phyloP scores from a whole-genome alignment of 1,140 invertebrate species.

The Mylabris phalerata region DNA sequence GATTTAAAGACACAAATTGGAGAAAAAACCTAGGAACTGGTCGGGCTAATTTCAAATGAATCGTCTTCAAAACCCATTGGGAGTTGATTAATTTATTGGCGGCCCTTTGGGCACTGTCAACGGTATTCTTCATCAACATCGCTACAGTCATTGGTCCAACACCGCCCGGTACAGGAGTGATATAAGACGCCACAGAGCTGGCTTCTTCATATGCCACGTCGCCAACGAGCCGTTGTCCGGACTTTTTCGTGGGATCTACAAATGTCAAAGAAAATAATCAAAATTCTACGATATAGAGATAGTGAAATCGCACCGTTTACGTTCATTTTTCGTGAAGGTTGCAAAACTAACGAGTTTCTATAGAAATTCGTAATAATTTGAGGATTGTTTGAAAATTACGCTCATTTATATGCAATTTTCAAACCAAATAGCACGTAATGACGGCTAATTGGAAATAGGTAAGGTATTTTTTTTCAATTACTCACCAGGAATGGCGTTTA shows the following conservation, averaged over 20 bases:
- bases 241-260: constrained; percentile 76
- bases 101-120: constrained; percentile 67
- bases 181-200: constrained; percentile 70
- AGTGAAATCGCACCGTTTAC: no score
- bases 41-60: constrained; percentile 51
- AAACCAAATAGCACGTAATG: no score
- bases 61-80: constrained; percentile 58
- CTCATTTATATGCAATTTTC: no score
- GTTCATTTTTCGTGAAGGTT: no score
- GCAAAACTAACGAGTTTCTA: no score
- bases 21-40: constrained; percentile 64
- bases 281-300: no score
- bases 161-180: constrained; percentile 97
- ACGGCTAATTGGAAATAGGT: no score
- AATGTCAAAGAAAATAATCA: neutral
- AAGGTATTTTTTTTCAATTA: no score
- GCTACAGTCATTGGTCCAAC: constrained; percentile 98
- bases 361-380: no score
- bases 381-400: no score
- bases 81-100: constrained; percentile 48
- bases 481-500: constrained; percentile 84
- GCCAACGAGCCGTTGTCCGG: constrained; percentile 81
- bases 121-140: constrained; percentile 95
- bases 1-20: neutral
- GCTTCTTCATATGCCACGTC: constrained; percentile 89